Evolutionary conservation across 2,113 vertebrate genomes (phyloP), one percentile per base, ranked within the genome.

Genomic region (Cottus gobio): DNA sequence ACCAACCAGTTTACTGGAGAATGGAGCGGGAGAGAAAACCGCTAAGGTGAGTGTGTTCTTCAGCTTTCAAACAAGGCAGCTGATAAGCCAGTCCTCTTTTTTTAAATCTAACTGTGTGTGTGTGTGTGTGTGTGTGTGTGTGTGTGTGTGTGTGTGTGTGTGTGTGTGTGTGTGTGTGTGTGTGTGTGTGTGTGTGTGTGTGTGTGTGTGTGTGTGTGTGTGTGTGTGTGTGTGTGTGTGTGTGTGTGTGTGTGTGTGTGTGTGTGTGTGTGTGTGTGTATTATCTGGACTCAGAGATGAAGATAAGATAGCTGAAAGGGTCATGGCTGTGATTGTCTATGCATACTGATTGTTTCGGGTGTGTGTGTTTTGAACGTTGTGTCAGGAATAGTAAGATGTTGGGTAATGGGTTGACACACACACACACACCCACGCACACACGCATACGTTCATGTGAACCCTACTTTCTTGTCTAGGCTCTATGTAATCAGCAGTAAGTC

Each of bases 301-400:
- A 89, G 90, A 91, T 93, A 92, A 93, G 90, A 93, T 91, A 80
- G 79, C 67, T 71, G 75, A 63, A 81, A 71, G 79, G 86, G 85
- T 86, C 80, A 85, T 24, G 56, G 60, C 67, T 75, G 61, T 58
- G 84, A 79, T 87, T 83, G 63, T 80, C 69, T 79, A 44, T 86
- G 86, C 85, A 86, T 91, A 71, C 87, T 88, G 90, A 92, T 92
- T 88, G 60, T 24, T 50, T 56, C 24, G 18, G 11, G 50, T 62
- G 37, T 42, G 56, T 58, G 31, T 50, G 44, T 57, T 70, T 64
- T 26, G 57, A 42, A 52, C 42, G 3, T 71, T 46, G 52, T 79
- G 70, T 73, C 37, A 30, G 82, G 77, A 67, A 31, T 71, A 52
- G 52, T 64, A 61, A 42, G 31, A 58, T 34, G 46, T 78, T 63